Percentiles rank a stretch among this genome's conserved stretches.
Evolutionary conservation across 2,797 vertebrate genomes (phyloP).

Genomic region (Phoxinus dragarum): DNA sequence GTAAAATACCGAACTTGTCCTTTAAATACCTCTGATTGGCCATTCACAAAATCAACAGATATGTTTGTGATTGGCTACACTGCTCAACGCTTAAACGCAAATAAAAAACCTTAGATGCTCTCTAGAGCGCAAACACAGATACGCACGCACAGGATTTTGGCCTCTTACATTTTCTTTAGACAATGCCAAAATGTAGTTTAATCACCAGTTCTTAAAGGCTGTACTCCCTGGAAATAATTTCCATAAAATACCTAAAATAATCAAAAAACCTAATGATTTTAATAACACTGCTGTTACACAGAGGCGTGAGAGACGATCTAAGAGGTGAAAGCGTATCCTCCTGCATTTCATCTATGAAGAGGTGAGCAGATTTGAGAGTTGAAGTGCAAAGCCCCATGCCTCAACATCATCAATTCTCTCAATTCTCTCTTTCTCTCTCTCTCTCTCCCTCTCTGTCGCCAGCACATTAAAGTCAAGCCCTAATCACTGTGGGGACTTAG

Average conservation of each 20-base stretch:
- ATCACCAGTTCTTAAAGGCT: slow-evolving; percentile 1
- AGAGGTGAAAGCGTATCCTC: slow-evolving; percentile 1
- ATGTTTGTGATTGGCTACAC: neutral
- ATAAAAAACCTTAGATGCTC: neutral
- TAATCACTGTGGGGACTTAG: slow-evolving; percentile 85
- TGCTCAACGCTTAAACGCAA: neutral
- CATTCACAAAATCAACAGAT: too few species aligned
- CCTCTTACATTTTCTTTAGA: neutral
- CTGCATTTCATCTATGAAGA: slow-evolving; percentile 21
- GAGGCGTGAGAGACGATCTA: neutral
- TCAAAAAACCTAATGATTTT: slow-evolving; percentile 28
- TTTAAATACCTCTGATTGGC: too few species aligned
- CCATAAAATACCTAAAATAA: slow-evolving; percentile 16
- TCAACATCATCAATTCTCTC: slow-evolving; percentile 41
- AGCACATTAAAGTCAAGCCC: slow-evolving; percentile 81
- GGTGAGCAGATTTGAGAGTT: slow-evolving; percentile 42
- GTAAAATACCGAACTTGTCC: too few species aligned
- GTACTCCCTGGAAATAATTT: neutral
- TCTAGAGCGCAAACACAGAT: too few species aligned
- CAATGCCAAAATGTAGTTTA: slow-evolving; percentile 1
- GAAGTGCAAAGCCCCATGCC: slow-evolving; percentile 22
- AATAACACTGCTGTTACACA: slow-evolving; percentile 16
- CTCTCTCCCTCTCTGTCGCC: slow-evolving; percentile 61
- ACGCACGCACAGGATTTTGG: neutral
- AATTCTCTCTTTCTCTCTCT: slow-evolving; percentile 38